phyloP scores from a whole-genome alignment of 1,140 invertebrate species.

The Drosophila azteca region DNA sequence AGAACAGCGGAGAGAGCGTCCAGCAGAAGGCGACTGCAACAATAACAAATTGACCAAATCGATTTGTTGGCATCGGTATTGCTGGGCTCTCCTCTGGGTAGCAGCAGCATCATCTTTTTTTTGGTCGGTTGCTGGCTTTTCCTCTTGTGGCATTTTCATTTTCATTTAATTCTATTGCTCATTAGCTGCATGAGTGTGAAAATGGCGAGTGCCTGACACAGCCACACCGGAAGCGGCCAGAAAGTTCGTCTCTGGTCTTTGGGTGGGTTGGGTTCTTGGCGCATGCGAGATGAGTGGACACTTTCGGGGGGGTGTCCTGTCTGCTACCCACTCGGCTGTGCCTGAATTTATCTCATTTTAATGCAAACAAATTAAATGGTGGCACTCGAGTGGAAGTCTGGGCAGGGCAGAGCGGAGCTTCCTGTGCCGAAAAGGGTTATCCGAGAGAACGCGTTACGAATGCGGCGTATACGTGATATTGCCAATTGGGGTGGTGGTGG shows the following conservation, averaged over 20 bases:
- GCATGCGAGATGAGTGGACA: slow-evolving; percentile 72
- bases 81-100: slow-evolving; percentile 2
- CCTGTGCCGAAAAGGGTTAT: slow-evolving; percentile 16
- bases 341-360: slow-evolving; percentile 73
- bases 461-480: slow-evolving; percentile 47
- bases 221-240: slow-evolving; percentile 59
- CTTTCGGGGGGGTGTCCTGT: slow-evolving; percentile 1
- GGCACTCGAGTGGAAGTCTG: slow-evolving; percentile 57
- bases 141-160: slow-evolving; percentile 73
- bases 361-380: slow-evolving; percentile 72
- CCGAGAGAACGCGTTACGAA: slow-evolving; percentile 35
- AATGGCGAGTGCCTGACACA: slow-evolving; percentile 66
- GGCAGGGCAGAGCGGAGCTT: background rate
- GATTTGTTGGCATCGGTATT: slow-evolving; percentile 69
- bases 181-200: slow-evolving; percentile 79
- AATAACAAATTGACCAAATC: slow-evolving; percentile 82
- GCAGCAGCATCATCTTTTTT: slow-evolving; percentile 16
- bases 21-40: slow-evolving; percentile 56
- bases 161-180: slow-evolving; percentile 81
- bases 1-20: background rate
- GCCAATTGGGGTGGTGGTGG: slow-evolving; percentile 6
- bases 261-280: slow-evolving; percentile 25
- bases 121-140: slow-evolving; percentile 40
- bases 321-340: slow-evolving; percentile 50
- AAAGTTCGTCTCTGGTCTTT: slow-evolving; percentile 10